Evolutionary conservation across 2,113 vertebrate genomes (phyloP), one percentile per base, ranked within the genome.

Genomic region (Myrmophylax atrothorax): DNA sequence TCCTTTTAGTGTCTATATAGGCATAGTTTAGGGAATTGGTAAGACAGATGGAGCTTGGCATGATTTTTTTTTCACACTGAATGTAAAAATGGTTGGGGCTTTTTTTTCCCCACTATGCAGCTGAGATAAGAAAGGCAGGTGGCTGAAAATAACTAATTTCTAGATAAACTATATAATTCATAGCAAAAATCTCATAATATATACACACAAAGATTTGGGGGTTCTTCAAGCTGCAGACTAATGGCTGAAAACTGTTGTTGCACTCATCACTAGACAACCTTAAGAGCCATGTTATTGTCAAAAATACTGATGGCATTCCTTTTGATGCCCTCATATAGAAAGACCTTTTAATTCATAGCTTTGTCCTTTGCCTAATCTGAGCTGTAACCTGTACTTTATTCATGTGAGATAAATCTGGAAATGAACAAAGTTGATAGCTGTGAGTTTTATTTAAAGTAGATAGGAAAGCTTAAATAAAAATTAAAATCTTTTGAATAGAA

Each of bases 1-100:
- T 93, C 68, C 72, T 91, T 95, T 90, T 81, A 93, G 78, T 84
- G 93, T 84, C 84, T 88, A 66, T 93, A 87, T 75, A 91, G 95
- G 60, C 81, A 95, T 52, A 75, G 84, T 85, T 94, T 60, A 90
- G 94, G 78, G 94, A 96, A 91, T 78, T 96, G 67, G 67, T 88
- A 90, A 96, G 52, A 84, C 91, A 97, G 93, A 95, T 94, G 91
- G 92, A 97, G 55, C 78, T 87, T 91, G 87, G 55, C 81, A 46
- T 81, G 52, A 29, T 37, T 76, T 70, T 89, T 89, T 94, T 94
- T 89, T 60, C 84, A 87, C 58, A 1, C 70, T 96, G 89, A 93
- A 96, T 96, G 62, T 81, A 69, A 96, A 96, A 87, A 29, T 76
- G 50, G 11, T 68, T 73, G 84, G 14, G 3, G 10, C 37, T 58